Evolutionary conservation across 2,797 vertebrate genomes (phyloP), one percentile per base, ranked within the genome.

Genomic region (Pseudomugil gertrudae): DNA sequence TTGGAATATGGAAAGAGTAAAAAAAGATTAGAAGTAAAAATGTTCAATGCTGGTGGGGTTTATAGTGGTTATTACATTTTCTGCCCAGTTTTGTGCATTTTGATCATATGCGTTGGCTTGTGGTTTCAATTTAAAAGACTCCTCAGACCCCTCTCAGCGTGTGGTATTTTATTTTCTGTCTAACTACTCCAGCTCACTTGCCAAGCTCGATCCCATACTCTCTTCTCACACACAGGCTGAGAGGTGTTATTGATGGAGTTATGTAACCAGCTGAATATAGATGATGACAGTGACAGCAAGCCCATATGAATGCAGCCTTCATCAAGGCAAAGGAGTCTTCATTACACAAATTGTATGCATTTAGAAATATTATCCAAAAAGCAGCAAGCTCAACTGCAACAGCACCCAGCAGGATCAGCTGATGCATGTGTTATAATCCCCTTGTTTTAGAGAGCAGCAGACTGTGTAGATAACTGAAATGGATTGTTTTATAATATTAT

Each of bases 251-350:
- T 60, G 57, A 90, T 79, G 78, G 69, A 43, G 78, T 92, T 91
- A 87, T 72, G 66, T 77, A 91, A 90, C 77, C 55, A 33, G 48
- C 59, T 88, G 87, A 88, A 88, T 90, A 90, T 86, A 89, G 86
- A 88, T 86, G 78, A 87, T 72, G 56, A 71, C 56, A 77, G 76
- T 78, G 67, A 76, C 74, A 72, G 63, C 51, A 67, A 60, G 51
- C 69, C 69, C 78, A 66, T 79, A 74, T 57, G 67, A 77, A 68
- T 66, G 54, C 67, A 66, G 9, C 4, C 54, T 35, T 74, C 57
- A 51, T 62, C 62, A 50, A 53, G 68, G 56, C 47, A 57, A 63
- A 53, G 55, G 45, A 50, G 68, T 60, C 21, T 66, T 56, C 32
- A 52, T 63, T 9, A 32, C 58, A 66, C 26, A 62, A 38, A 72